Base-by-base conservation (phyloP, 2,113 vertebrate genomes). In the Cranoglanis bouderius region DNA sequence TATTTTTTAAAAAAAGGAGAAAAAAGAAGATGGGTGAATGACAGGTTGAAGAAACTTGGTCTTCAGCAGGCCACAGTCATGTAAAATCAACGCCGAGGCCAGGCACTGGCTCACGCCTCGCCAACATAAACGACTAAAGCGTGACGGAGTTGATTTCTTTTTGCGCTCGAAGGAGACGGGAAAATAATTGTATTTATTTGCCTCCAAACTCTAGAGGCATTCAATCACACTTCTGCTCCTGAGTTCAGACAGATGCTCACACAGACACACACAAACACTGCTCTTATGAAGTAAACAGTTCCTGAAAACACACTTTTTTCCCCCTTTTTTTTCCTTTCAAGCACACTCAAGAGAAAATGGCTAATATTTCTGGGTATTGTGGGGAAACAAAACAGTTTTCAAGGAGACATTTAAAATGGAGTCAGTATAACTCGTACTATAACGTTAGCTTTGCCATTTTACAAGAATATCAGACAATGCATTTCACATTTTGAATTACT, bases 131-230 rank as follows among this genome's bases (percentile, higher is more conserved):
- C 24, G 55, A 61, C 74, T 78, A 67, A 35, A 88, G 51, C 81
- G 59, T 88, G 87, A 90, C 87, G 3, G 63, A 80, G 87, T 70
- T 84, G 65, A 86, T 90, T 85, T 86, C 89, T 43, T 84, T 80
- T 51, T 35, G 59, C n/a, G 84, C 87, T 90, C 24, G 51, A 88
- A 81, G 90, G 84, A 70, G 81, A 78, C 55, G 24, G 70, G 49
- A 70, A 83, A 87, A 80, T 88, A 86, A 90, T 84, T 84, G 90
- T 80, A 72, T 89, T 90, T 87, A 80, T 87, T 84, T 85, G 26
- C 75, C 43, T 87, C 61, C 55, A 49, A 57, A 83, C 78, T 67
- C 59, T 70, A 53, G 38, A 86, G 75, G 38, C 57, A 86, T 78
- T 83, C 46, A 67, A 38, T 80, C 84, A 63, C 57, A 78, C 80